Conservation (phyloP, 2,888 invertebrate genomes). For the Pheosia tremula region DNA sequence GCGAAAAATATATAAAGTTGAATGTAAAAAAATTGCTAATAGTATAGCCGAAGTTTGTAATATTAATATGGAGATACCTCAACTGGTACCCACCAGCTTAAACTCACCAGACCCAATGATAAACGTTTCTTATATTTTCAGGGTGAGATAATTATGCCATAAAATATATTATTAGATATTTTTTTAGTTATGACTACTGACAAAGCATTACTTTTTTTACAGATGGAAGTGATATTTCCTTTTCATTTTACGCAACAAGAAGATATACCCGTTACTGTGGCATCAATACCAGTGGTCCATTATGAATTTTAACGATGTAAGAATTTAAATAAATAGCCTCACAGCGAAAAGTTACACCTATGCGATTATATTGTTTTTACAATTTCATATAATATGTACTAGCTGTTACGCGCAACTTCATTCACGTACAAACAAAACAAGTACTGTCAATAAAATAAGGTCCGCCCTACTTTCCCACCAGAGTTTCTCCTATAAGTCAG, state of each 20-base stretch:
- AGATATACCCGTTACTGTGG: conserved; percentile 57
- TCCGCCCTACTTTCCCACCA: too few species aligned
- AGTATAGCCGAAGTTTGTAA: conserved; percentile 51
- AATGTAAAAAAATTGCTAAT: conserved; percentile 50
- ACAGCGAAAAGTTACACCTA: too few species aligned
- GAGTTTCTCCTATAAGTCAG: too few species aligned
- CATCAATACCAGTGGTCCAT: conserved; percentile 64
- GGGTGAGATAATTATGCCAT: conserved; percentile 45
- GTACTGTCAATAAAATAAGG: too few species aligned
- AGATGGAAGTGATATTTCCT: conserved; percentile 56
- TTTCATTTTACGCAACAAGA: conserved; percentile 55
- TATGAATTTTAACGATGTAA: conserved; percentile 35
- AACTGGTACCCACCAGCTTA: conserved; percentile 61
- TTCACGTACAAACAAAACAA: too few species aligned
- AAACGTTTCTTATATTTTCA: conserved; percentile 63
- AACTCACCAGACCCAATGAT: conserved; percentile 59
- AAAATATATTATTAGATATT: too few species aligned
- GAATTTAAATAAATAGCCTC: too few species aligned
- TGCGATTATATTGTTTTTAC: too few species aligned
- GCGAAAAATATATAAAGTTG: conserved; percentile 53
- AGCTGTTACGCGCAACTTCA: too few species aligned
- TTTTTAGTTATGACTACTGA: neutral
- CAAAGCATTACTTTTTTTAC: conserved; percentile 31
- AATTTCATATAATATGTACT: too few species aligned
- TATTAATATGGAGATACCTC: conserved; percentile 66